phyloP scores from a whole-genome alignment of 2,797 vertebrate genomes.

The Heliangelus exortis region DNA sequence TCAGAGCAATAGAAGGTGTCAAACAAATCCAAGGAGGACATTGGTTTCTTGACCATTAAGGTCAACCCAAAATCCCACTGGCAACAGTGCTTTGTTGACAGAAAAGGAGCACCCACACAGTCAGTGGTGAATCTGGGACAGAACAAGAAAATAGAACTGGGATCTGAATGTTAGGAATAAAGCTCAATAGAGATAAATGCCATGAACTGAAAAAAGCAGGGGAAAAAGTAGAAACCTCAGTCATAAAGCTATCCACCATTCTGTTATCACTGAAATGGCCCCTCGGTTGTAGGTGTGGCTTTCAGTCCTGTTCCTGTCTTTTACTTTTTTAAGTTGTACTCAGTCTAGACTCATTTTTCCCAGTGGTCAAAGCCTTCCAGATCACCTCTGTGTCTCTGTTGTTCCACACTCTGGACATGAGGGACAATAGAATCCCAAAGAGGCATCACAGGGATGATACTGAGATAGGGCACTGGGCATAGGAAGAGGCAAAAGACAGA shows the following conservation, averaged over 20 bases:
- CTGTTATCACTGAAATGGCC: not conserved
- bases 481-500: not conserved
- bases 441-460: not conserved
- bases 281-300: not conserved
- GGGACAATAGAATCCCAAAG: not conserved
- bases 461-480: not conserved
- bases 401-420: not conserved
- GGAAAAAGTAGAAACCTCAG: not conserved
- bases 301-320: not conserved
- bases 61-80: not conserved
- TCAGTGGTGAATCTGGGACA: not conserved
- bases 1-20: slow-evolving; percentile 2
- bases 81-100: not conserved
- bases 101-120: not conserved
- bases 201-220: not conserved
- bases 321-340: not conserved
- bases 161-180: not conserved
- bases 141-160: not conserved
- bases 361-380: not conserved
- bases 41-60: not conserved
- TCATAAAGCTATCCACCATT: not conserved
- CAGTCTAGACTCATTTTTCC: not conserved
- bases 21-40: not conserved
- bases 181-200: not conserved
- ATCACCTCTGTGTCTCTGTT: not conserved